A percentile compares a stretch with the other conserved stretches of the same genome.
phyloP scores from a whole-genome alignment of 2,797 vertebrate species.

The Discoglossus pictus region DNA sequence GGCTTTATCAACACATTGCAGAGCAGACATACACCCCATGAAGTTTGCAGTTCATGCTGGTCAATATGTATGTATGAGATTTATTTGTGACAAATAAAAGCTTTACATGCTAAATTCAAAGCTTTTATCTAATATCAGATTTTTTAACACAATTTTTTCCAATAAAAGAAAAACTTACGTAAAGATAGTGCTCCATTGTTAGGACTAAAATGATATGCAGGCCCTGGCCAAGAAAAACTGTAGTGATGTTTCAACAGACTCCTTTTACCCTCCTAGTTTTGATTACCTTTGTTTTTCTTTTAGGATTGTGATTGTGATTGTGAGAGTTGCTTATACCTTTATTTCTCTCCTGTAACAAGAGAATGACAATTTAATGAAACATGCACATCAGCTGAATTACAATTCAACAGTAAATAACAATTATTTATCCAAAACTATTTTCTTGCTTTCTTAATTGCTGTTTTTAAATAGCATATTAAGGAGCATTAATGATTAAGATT shows the following conservation, averaged over 20 bases:
- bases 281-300: neutral
- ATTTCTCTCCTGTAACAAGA: no score
- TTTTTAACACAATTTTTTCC: conserved; percentile 19
- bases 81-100: conserved; percentile 43
- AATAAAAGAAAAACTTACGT: conserved; percentile 22
- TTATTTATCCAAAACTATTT: no score
- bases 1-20: conserved; percentile 49
- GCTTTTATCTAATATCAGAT: conserved; percentile 40
- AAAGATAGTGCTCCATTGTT: conserved; percentile 21
- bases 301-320: neutral
- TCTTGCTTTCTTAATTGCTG: no score
- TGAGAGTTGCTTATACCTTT: no score
- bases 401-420: no score
- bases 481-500: no score
- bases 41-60: conserved; percentile 37
- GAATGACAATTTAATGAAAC: no score
- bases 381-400: no score
- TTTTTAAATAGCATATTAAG: no score
- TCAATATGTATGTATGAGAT: conserved; percentile 47
- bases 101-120: conserved; percentile 30
- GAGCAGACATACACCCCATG: conserved; percentile 43
- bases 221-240: conserved; percentile 9
- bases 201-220: conserved; percentile 11
- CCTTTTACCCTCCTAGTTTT: neutral
- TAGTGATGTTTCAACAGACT: neutral